phyloP scores from a whole-genome alignment of 2,113 vertebrate genomes.

The Elgaria multicarinata region DNA sequence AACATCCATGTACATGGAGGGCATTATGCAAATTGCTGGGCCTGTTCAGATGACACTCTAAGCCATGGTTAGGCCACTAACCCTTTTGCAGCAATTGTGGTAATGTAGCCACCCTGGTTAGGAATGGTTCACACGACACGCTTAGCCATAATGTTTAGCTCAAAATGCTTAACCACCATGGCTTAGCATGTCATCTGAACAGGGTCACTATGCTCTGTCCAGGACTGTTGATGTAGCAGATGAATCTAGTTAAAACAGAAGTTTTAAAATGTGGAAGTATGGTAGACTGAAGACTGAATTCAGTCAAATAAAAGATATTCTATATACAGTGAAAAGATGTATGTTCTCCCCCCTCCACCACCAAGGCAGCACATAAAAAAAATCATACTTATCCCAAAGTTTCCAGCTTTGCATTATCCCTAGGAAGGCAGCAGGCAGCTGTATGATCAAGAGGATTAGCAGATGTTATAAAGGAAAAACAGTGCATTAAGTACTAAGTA shows the following conservation, averaged over 20 bases:
- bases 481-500: not conserved
- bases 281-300: not conserved
- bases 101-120: too few relatives aligned
- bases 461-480: not conserved
- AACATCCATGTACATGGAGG: too few relatives aligned
- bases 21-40: too few relatives aligned
- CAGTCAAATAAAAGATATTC: not conserved
- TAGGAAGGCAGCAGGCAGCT: not conserved
- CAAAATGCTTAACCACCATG: too few relatives aligned
- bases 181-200: too few relatives aligned
- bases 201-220: not conserved
- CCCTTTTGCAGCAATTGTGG: too few relatives aligned
- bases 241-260: not conserved
- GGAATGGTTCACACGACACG: too few relatives aligned
- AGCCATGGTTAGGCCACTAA: too few relatives aligned
- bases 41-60: too few relatives aligned
- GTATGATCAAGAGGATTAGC: conserved; percentile 23
- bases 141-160: too few relatives aligned
- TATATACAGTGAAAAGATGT: too few relatives aligned
- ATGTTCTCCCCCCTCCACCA: not conserved
- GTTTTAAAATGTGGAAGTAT: not conserved
- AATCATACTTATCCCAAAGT: not conserved
- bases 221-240: not conserved
- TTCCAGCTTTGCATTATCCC: not conserved
- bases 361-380: not conserved